Evolutionary conservation across 2,113 vertebrate genomes (phyloP).

Genomic region (Pelmatolapia mariae): DNA sequence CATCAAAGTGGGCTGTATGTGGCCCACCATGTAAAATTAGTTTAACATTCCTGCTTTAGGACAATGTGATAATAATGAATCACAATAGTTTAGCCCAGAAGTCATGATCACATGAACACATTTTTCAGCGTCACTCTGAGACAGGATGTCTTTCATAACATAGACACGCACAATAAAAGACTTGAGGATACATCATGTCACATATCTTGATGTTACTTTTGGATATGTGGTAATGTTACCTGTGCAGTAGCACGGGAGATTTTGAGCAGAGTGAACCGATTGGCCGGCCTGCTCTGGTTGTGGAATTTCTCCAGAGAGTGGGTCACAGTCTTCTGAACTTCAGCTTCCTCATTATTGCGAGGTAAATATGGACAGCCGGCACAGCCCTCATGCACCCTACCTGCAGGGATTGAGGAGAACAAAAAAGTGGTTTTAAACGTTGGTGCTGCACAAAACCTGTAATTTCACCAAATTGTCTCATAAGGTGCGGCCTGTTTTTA

Average conservation of each 20-base stretch:
- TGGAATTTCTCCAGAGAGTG: slow-evolving; percentile 65
- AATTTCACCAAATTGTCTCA: background rate
- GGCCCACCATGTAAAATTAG: too few relatives aligned
- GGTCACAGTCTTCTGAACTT: slow-evolving; percentile 9
- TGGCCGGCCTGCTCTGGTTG: slow-evolving; percentile 34
- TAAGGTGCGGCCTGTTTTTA: background rate
- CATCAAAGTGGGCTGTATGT: too few relatives aligned
- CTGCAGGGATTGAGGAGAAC: slow-evolving; percentile 37
- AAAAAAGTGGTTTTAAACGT: background rate
- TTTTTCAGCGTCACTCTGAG: too few relatives aligned
- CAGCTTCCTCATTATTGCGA: fast-evolving
- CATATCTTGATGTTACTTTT: background rate
- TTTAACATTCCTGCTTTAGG: too few relatives aligned
- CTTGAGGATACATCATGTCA: background rate
- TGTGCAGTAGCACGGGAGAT: slow-evolving; percentile 8
- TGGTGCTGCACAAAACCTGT: background rate
- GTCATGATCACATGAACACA: too few relatives aligned
- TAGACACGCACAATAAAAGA: too few relatives aligned
- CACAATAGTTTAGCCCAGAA: too few relatives aligned
- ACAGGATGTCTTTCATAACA: too few relatives aligned
- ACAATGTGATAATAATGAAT: too few relatives aligned
- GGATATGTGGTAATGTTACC: slow-evolving; percentile 12
- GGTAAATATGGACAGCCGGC: slow-evolving; percentile 32
- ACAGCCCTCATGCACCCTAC: background rate
- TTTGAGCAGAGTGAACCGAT: slow-evolving; percentile 53